Base-by-base conservation (phyloP, 2,797 vertebrate genomes). In the Parotocinclus haroldoi region DNA sequence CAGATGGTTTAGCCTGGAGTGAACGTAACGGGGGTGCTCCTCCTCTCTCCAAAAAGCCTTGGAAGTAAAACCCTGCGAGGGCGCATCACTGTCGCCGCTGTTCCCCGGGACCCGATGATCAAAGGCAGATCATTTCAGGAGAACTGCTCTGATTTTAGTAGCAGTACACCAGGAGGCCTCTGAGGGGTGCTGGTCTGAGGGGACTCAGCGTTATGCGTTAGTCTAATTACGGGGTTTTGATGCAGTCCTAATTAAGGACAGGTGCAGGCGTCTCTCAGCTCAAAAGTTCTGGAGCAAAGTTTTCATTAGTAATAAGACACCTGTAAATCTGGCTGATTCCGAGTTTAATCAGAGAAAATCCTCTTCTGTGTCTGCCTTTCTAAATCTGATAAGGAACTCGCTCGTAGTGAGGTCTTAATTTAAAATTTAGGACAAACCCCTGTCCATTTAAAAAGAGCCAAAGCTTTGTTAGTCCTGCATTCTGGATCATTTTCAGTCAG, bases 1-100 rank as follows among this genome's bases (percentile, higher is more conserved):
- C 81, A 88, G 85, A 88, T 86, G 83, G 77, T 73, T 49, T 81
- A 76, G 82, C 78, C 84, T 84, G 76, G 68, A 80, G 79, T 82
- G 76, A 58, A 58, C 58, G 16, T 9, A 75, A 69, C 70, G 63
- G 66, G 9, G 67, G 59, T 14, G 38, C 72, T 81, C 78, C 77
- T 78, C 81, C 64, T 76, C 73, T 72, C 60, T 69, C 75, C 64
- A 65, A 67, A 63, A 36, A 68, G 63, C 52, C 63, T 77, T 65
- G 57, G 73, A 81, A 75, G 76, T 72, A 10, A 37, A 55, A 44
- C 56, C 69, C 72, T 79, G 58, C 66, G 74, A 66, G 72, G 65
- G 79, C 39, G 71, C 44, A 70, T 39, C 49, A 42, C 54, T 78
- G 79, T 76, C 56, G 59, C 66, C 49, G 73, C 56, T 13, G 58